Conservation (phyloP, 2,888 invertebrate species). For the Lasioglossum pauxillum region DNA sequence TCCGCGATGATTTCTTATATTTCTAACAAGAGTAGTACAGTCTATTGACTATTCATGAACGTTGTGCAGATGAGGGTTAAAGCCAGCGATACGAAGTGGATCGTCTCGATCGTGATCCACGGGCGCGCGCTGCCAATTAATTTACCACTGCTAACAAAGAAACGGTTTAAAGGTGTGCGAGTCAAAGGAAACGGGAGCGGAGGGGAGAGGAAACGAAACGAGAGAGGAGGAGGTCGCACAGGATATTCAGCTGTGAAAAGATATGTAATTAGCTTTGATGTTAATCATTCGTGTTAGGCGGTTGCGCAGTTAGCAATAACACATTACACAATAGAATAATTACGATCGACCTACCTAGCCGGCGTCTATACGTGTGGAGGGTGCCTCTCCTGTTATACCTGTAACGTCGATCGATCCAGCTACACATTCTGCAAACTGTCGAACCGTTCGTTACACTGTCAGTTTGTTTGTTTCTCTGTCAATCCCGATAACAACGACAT, state of each 20-base stretch:
- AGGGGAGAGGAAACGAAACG: background rate
- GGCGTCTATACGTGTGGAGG: conserved; percentile 37
- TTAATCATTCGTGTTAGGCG: conserved; percentile 77
- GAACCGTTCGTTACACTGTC: background rate
- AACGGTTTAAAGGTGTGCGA: conserved; percentile 8
- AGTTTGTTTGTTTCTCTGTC: background rate
- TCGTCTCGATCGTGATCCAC: background rate
- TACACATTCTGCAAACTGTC: conserved; percentile 26
- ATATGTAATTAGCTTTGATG: conserved; percentile 80
- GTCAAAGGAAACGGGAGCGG: conserved; percentile 14
- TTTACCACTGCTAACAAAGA: background rate
- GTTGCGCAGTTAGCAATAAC: conserved; percentile 73
- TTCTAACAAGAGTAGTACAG: background rate
- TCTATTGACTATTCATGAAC: background rate
- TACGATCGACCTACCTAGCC: conserved; percentile 77
- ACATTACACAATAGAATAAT: conserved; percentile 77
- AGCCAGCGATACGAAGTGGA: background rate
- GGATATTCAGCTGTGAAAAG: conserved; percentile 58
- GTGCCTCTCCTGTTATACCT: conserved; percentile 56
- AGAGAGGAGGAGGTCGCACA: conserved; percentile 28
- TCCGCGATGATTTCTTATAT: background rate
- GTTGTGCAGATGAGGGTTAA: background rate
- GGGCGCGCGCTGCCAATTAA: conserved; percentile 7
- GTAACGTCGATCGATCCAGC: conserved; percentile 39
- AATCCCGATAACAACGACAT: background rate